These are phyloP conservation scores for Panurus biarmicus DNA, from an alignment of 2,113 vertebrate genomes.

Conservation along the genomic window DNA sequence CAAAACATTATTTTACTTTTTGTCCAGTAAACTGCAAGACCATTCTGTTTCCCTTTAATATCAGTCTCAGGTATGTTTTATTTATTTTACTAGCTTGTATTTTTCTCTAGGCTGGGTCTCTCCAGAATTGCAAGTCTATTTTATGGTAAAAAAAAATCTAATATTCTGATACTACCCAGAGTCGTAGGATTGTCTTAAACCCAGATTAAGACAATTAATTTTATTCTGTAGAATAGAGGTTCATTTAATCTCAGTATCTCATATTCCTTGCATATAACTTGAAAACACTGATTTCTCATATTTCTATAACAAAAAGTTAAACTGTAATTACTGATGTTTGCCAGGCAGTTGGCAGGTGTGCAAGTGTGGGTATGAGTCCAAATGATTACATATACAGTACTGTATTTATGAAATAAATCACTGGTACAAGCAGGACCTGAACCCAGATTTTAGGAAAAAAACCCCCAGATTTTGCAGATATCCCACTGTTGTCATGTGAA, in stretches of 20 bases:
- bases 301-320: not conserved
- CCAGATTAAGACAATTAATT: not conserved
- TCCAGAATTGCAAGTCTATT: not conserved
- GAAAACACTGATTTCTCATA: not conserved
- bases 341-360: not conserved
- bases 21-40: not conserved
- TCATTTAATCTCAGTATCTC: not conserved
- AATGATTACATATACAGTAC: not conserved
- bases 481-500: not conserved
- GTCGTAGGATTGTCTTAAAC: not conserved
- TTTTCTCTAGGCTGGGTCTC: not conserved
- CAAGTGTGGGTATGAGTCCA: not conserved
- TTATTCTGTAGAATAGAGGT: not conserved
- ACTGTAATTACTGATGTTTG: not conserved
- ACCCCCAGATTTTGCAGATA: not conserved
- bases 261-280: not conserved
- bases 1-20: not conserved
- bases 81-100: not conserved
- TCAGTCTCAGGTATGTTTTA: not conserved
- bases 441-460: too few species aligned
- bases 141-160: not conserved
- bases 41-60: not conserved
- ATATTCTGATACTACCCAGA: not conserved
- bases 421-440: too few species aligned
- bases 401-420: not conserved